Base-by-base conservation (phyloP, 2,888 invertebrate species). In the Argyresthia albistria region DNA sequence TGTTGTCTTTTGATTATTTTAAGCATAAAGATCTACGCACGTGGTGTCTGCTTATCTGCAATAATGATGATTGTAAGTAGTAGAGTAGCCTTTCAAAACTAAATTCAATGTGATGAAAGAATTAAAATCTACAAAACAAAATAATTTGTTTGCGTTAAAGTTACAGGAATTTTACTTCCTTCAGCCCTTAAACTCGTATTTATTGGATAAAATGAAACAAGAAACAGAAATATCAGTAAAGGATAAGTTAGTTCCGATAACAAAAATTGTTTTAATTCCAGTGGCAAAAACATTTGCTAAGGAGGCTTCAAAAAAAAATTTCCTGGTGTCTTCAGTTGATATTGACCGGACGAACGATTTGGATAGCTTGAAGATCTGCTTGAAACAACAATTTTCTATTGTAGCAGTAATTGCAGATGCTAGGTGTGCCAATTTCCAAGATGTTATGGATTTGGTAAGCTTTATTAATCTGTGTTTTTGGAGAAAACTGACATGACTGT, bases 21-120 rank as follows among this genome's bases (percentile, higher is more conserved):
- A 60, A 58, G 36, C 57, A 60, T 6, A 64, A 65, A 54, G 52
- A 66, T n/a, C 57, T 67, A 0, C 66, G 60, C 14, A 61, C 56
- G 48, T 12, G 72, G 1, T 76, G 75, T 50, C 48, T 76, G 14
- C 46, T 76, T 4, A 59, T 60, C 2, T 75, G 75, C 58, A 56
- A 55, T 3, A 55, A 58, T 7, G 14, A 57, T 35, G 4, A 8
- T 36, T 58, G 61, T 63, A 55, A 58, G 64, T 56, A 25, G n/a
- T n/a, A n/a, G n/a, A n/a, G n/a, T n/a, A n/a, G n/a, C n/a, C n/a
- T n/a, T n/a, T n/a, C n/a, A n/a, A n/a, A n/a, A n/a, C n/a, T n/a
- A n/a, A n/a, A n/a, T n/a, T n/a, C n/a, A n/a, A n/a, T n/a, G n/a
- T n/a, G n/a, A n/a, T n/a, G n/a, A 25, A 25, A 25, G 25, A 25